Percentiles rank a stretch among this genome's conserved stretches.
phyloP scores from a whole-genome alignment of 64 coral and sea anemone genomes.

The Actinia equina region DNA sequence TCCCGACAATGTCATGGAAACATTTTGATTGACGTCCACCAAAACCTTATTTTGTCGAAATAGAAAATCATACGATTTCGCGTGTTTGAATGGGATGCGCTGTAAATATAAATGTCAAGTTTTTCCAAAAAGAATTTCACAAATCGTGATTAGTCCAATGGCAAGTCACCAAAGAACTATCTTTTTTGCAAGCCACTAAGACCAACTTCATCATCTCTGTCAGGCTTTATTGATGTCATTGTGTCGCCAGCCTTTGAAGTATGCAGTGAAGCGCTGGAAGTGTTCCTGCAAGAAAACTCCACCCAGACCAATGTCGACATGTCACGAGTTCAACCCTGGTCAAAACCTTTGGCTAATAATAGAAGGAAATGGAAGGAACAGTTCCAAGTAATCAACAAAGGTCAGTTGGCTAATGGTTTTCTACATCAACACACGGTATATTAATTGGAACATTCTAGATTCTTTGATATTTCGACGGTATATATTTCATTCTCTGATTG shows the following conservation, averaged over 20 bases:
- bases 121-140: too few species aligned
- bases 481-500: too few species aligned
- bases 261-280: slow-evolving; percentile 80
- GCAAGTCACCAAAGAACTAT: too few species aligned
- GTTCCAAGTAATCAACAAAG: slow-evolving; percentile 48
- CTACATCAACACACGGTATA: not conserved
- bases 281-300: slow-evolving; percentile 54
- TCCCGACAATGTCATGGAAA: too few species aligned
- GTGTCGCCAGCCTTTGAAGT: slow-evolving; percentile 88
- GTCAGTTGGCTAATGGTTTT: not conserved
- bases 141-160: too few species aligned
- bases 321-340: slow-evolving; percentile 53
- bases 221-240: slow-evolving; percentile 95
- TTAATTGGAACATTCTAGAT: not conserved
- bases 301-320: slow-evolving; percentile 30
- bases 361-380: slow-evolving; percentile 88
- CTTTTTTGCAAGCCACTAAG: not conserved
- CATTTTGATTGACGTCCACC: too few species aligned
- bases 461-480: not conserved
- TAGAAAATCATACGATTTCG: too few species aligned
- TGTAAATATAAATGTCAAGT: too few species aligned
- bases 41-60: too few species aligned
- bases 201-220: not conserved
- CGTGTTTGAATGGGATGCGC: too few species aligned
- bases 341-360: slow-evolving; percentile 68